Base-by-base conservation (phyloP, 2,888 invertebrate species). In the Cephus rjabovi region DNA sequence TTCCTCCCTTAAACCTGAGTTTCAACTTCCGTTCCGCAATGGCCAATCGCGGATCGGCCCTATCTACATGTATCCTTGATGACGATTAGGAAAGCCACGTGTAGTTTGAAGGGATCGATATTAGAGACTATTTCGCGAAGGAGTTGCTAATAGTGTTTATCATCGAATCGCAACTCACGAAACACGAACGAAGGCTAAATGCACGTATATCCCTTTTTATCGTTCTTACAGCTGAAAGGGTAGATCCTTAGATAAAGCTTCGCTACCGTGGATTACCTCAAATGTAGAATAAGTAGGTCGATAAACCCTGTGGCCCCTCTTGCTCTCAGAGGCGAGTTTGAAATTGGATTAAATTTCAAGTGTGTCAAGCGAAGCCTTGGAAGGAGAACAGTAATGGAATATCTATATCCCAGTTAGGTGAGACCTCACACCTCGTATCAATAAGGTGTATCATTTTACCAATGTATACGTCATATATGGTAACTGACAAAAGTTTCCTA, bases 331-430 rank as follows among this genome's bases (percentile, higher is more conserved):
- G 34, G 30, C 71, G 71, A n/a, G 71, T 85, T 85, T 87, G 82
- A 87, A 88, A 89, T 90, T 82, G 86, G 89, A 88, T 90, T 88
- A 83, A 83, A 85, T 86, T 86, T 87, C 85, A 84, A 85, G 83
- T 87, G 84, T 86, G 88, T 85, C 88, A 86, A 85, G 82, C 77
- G 89, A 90, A 90, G 87, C 87, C 89, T 76, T 85, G 83, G 69
- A 79, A 83, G 76, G 82, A 79, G 77, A 79, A 56, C 76, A 79
- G 79, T 87, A 71, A 82, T 82, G 82, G 82, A 86, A 86, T 86
- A 84, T 84, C 83, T 82, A 82, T 80, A 82, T 80, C 82, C 79
- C 82, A 81, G 83, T 82, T 83, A 85, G 82, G 81, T 81, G 76
- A 80, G 75, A 80, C 79, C 76, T 81, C 23, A 23, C 56, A 23